phyloP scores from a whole-genome alignment of 2,113 vertebrate species.

The Sorex araneus region DNA sequence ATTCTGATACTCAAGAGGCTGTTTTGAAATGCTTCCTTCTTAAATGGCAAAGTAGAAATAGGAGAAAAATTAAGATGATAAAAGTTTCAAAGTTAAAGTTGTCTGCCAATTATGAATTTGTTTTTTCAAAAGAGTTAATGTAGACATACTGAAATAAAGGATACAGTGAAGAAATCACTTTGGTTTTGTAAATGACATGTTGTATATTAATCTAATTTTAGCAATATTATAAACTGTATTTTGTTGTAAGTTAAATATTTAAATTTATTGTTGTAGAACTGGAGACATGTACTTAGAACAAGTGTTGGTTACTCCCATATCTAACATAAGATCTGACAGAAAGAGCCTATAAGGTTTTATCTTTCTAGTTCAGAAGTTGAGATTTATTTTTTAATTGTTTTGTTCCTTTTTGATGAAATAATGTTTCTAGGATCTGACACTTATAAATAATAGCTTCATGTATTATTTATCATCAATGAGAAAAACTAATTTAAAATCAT shows the following conservation, averaged over 20 bases:
- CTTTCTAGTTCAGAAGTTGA: conserved; percentile 5
- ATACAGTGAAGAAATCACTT: background rate
- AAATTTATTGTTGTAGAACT: background rate
- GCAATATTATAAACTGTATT: background rate
- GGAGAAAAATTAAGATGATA: conserved; percentile 23
- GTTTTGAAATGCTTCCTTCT: background rate
- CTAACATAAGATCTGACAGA: conserved; percentile 13
- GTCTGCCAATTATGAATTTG: background rate
- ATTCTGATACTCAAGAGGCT: background rate
- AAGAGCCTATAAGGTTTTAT: background rate
- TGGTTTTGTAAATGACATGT: background rate
- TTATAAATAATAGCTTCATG: conserved; percentile 32
- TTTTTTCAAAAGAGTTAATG: conserved; percentile 20
- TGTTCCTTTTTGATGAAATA: background rate
- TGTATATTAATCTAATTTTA: conserved; percentile 30
- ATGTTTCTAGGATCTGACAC: background rate
- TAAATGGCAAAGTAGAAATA: conserved; percentile 3
- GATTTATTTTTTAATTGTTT: conserved; percentile 12
- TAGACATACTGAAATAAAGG: background rate
- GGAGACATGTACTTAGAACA: conserved; percentile 1
- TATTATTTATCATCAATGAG: background rate
- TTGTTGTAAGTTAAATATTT: background rate
- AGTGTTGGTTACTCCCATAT: background rate
- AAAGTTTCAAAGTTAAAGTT: conserved; percentile 17
- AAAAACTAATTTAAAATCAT: conserved; percentile 39